phyloP scores from a whole-genome alignment of 2,888 invertebrate species.

The Globia sparganii region DNA sequence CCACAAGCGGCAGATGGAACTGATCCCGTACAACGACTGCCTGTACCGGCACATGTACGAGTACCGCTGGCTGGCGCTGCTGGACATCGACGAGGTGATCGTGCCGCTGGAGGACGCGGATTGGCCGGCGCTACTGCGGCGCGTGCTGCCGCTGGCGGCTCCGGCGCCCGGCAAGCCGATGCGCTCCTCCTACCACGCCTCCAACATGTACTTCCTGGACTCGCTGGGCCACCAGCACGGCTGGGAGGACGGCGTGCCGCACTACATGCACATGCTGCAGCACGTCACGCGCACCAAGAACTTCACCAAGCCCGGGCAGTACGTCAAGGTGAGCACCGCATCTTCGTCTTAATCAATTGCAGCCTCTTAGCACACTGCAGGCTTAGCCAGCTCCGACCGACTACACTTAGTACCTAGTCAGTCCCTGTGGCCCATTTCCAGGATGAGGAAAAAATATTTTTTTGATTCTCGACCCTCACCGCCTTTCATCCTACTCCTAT shows the following conservation, averaged over 20 bases:
- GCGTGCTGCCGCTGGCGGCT: slow-evolving; percentile 92
- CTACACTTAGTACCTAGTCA: neutral
- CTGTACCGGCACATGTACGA: slow-evolving; percentile 97
- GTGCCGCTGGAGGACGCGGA: slow-evolving; percentile 94
- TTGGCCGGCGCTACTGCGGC: slow-evolving; percentile 95
- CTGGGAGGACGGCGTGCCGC: slow-evolving; percentile 94
- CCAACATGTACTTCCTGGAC: slow-evolving; percentile 98
- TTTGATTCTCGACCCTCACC: neutral
- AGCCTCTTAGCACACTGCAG: neutral
- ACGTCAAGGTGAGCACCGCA: slow-evolving; percentile 91
- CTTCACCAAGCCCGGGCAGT: slow-evolving; percentile 97
- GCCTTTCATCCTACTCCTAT: neutral
- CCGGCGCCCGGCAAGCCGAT: slow-evolving; percentile 87
- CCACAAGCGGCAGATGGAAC: slow-evolving; percentile 98
- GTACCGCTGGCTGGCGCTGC: slow-evolving; percentile 96
- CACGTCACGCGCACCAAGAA: slow-evolving; percentile 97
- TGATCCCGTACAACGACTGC: slow-evolving; percentile 99
- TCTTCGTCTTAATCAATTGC: neutral
- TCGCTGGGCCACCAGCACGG: slow-evolving; percentile 95
- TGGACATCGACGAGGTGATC: slow-evolving; percentile 98
- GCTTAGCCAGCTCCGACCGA: neutral
- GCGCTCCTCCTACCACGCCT: slow-evolving; percentile 95
- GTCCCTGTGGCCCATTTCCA: neutral
- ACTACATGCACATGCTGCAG: slow-evolving; percentile 98
- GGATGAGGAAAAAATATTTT: neutral